Base-by-base conservation (phyloP, 2,888 invertebrate genomes). In the Ormia ochracea region DNA sequence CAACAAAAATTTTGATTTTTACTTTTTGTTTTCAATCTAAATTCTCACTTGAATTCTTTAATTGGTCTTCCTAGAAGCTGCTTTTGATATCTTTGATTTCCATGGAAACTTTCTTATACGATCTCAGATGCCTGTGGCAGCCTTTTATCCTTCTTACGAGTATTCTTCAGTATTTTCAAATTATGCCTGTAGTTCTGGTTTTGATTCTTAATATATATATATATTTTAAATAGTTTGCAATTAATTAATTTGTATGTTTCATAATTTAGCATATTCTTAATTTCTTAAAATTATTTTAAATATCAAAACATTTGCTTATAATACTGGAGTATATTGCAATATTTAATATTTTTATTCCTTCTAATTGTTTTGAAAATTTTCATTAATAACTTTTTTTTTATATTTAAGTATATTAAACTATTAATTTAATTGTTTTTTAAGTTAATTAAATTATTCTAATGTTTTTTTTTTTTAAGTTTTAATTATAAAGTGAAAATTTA, bases 251-350 rank as follows among this genome's bases (percentile, higher is more conserved):
- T 54, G 28, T 31, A 17, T 43, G 1, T 17, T 52, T 26, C 17
- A 54, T 33, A 19, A n/a, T 23, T 23, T 38, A 23, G 56, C 2
- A 19, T 58, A 31, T 23, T 38, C 52, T 52, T 12, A 59, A 59
- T 58, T 12, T 38, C 3, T 41, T 28, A 17, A 26, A 17, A 36
- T 43, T 43, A 28, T 28, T 52, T 52, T 28, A 31, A 31, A 61
- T 66, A 38, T 41, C 6, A 5, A 28, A 28, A 48, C 23, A 63
- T 33, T 43, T 59, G 26, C 17, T 59, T 61, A 3, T 31, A 28
- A 19, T 43, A 43, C 61, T 61, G 63, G 63, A 48, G 63, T 50
- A 65, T 36, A 65, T 65, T 65, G 63, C 63, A 65, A 43, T 31
- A 65, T 65, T 65, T 2, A 7, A 4, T 28, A 28, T 28, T 28